phyloP scores from a whole-genome alignment of 1,140 invertebrate species.

The Drosophila paulistorum region DNA sequence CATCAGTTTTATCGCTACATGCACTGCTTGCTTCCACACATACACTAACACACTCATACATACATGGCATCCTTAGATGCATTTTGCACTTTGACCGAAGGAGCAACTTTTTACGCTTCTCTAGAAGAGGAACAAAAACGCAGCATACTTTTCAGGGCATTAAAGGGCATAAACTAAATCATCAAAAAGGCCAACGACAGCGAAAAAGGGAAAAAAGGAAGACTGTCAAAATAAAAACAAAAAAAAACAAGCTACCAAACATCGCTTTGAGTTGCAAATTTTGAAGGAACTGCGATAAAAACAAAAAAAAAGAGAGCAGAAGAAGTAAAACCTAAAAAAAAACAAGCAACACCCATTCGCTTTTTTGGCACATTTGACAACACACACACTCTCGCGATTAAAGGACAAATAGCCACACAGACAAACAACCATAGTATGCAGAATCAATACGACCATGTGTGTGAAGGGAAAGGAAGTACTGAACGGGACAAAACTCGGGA shows the following conservation, averaged over 20 bases:
- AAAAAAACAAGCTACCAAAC: constrained; percentile 26
- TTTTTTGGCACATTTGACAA: constrained; percentile 28
- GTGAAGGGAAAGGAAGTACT: constrained; percentile 3
- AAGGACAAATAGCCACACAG: background rate
- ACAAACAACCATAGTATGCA: background rate
- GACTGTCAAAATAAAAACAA: constrained; percentile 16
- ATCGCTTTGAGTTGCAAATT: constrained; percentile 49
- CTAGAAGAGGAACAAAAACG: constrained; percentile 19
- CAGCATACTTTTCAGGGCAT: constrained; percentile 34
- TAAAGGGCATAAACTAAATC: constrained; percentile 54
- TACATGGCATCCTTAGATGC: background rate
- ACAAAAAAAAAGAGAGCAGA: constrained; percentile 15
- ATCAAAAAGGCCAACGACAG: background rate
- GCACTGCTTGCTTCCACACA: constrained; percentile 5
- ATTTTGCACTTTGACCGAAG: constrained; percentile 24
- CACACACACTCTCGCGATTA: background rate
- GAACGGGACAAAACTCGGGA: background rate
- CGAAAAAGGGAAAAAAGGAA: background rate
- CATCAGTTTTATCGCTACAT: constrained; percentile 9
- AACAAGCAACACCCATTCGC: constrained; percentile 4
- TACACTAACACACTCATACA: background rate
- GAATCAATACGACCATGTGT: background rate
- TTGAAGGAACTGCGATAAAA: constrained; percentile 23
- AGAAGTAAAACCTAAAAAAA: background rate
- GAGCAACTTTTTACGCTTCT: constrained; percentile 9